Conservation (phyloP, 1,140 invertebrate genomes). For the Calosoma granatense region DNA sequence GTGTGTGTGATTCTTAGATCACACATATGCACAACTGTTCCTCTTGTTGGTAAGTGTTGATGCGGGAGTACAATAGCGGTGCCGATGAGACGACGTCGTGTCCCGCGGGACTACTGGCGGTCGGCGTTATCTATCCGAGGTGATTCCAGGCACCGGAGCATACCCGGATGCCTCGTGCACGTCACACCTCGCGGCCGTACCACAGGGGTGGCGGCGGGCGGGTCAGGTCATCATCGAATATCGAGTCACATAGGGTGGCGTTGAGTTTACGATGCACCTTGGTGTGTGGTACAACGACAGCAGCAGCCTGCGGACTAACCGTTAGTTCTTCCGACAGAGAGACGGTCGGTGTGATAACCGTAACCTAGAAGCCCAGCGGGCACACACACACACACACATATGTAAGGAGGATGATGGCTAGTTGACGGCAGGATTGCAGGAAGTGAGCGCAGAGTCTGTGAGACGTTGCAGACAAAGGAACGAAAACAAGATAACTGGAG, state of each 20-base stretch:
- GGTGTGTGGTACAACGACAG: too few relatives aligned
- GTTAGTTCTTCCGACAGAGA: too few relatives aligned
- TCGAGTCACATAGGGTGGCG: constrained; percentile 9
- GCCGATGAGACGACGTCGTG: neutral
- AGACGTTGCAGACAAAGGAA: neutral
- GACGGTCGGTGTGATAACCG: constrained; percentile 28
- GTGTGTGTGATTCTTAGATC: too few relatives aligned
- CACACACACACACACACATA: neutral
- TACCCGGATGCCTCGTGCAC: neutral
- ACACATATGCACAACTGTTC: too few relatives aligned
- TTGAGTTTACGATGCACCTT: constrained; percentile 33
- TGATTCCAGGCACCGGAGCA: neutral
- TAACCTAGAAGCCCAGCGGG: constrained; percentile 27
- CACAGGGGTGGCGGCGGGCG: neutral
- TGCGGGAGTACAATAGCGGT: neutral
- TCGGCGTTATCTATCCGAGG: neutral
- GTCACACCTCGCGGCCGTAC: neutral
- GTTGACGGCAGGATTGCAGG: neutral
- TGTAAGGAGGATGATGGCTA: neutral
- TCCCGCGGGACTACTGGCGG: neutral
- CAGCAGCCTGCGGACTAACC: too few relatives aligned
- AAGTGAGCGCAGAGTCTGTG: too few relatives aligned
- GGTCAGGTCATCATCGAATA: neutral
- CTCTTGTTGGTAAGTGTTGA: neutral
- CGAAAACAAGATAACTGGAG: constrained; percentile 32